A percentile compares a stretch with the other conserved stretches of the same genome.
Conservation (phyloP, 1,140 invertebrate genomes). For the Oedothorax gibbosus region DNA sequence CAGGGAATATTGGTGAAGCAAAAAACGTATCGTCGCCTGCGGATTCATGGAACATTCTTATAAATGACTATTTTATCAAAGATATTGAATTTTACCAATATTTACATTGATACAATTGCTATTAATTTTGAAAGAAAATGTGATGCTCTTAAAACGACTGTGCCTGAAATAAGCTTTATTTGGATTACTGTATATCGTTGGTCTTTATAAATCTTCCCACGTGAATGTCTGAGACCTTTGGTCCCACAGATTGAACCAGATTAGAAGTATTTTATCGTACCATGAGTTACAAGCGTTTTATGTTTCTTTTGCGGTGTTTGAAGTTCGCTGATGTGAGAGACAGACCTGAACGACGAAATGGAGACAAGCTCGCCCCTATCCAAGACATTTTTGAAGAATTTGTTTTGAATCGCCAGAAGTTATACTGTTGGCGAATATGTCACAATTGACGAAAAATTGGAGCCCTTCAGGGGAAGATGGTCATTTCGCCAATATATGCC, state of each 20-base stretch:
- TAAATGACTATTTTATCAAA: neutral
- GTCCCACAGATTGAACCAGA: neutral
- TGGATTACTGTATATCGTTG: neutral
- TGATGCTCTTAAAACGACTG: neutral
- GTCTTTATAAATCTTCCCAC: neutral
- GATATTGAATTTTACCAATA: too few relatives aligned
- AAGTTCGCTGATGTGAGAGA: neutral
- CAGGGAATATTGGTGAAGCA: too few relatives aligned
- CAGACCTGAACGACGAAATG: neutral
- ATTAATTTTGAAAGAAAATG: neutral
- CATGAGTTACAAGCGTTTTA: neutral
- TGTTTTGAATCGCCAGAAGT: neutral
- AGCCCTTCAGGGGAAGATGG: conserved; percentile 59
- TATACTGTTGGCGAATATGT: neutral
- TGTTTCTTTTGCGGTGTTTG: neutral
- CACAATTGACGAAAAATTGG: conserved; percentile 63
- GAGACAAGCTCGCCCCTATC: neutral
- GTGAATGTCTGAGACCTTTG: neutral
- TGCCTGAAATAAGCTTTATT: neutral
- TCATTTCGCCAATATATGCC: conserved; percentile 60
- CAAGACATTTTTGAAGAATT: neutral
- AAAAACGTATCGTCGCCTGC: neutral
- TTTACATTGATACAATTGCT: neutral
- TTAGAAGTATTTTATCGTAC: neutral
- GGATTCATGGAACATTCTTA: neutral